A percentile compares a stretch with the other conserved stretches of the same genome.
Conservation (phyloP, 2,888 invertebrate genomes). For the Asteroscopus sphinx region DNA sequence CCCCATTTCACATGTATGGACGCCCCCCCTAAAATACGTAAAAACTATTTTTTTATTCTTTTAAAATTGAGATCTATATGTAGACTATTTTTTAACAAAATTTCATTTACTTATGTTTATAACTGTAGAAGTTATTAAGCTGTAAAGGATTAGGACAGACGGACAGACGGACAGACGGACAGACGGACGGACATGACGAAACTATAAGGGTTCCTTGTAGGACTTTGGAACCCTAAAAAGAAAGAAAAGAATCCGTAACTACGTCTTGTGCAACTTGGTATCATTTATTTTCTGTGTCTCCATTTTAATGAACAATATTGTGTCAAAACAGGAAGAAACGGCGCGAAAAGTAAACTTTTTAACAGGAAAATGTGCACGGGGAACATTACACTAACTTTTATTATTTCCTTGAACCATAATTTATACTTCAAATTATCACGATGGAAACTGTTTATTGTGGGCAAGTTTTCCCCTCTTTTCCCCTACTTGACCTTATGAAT, state of each 20-base stretch:
- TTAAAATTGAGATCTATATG: too few relatives aligned
- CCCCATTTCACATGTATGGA: too few relatives aligned
- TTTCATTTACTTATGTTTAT: too few relatives aligned
- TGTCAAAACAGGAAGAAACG: conserved; percentile 9
- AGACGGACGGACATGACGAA: too few relatives aligned
- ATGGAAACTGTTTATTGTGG: conserved; percentile 39
- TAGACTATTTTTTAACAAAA: too few relatives aligned
- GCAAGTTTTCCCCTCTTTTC: conserved; percentile 36
- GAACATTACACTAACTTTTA: conserved; percentile 52
- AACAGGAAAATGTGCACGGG: conserved; percentile 37
- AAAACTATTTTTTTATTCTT: too few relatives aligned
- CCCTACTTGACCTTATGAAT: conserved; percentile 40
- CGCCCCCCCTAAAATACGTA: too few relatives aligned
- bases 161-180: too few relatives aligned
- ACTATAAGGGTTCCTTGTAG: too few relatives aligned
- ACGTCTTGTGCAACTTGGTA: conserved; percentile 14
- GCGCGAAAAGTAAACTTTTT: conserved; percentile 42
- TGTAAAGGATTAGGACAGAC: too few relatives aligned
- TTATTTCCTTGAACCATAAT: conserved; percentile 46
- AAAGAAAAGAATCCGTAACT: conserved; percentile 3
- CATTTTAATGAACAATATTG: conserved; percentile 33
- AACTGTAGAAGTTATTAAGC: too few relatives aligned
- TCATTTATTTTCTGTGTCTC: conserved; percentile 7
- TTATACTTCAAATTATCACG: conserved; percentile 46
- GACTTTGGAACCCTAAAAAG: too few relatives aligned